Evolutionary conservation across 2,797 vertebrate species (phyloP), one percentile per base, ranked within the genome.

Genomic region (Xenentodon cancila): DNA sequence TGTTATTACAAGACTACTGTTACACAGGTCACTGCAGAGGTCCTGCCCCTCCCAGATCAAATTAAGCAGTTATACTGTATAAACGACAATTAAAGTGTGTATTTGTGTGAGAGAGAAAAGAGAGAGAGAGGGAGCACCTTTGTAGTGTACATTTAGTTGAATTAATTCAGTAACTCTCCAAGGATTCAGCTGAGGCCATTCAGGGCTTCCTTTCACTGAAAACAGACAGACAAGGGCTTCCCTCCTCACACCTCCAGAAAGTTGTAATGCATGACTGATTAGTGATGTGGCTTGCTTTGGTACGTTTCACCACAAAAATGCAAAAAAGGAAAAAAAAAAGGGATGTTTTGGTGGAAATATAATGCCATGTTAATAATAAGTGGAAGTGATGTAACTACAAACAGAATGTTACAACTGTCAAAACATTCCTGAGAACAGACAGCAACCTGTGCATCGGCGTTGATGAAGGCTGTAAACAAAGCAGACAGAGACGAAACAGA

Each of bases 391-490:
- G 37, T 6, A 45, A 50, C 7, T 40, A 18, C n/a, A 19, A 19
- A 43, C 13, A 19, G 15, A 52, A 9, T 30, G 15, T 47, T 17
- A 53, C 34, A 8, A 15, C 66, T 58, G 45, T 68, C 46, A 40
- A 22, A 4, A 44, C 7, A 45, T 20, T 25, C 5, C 16, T 37
- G 11, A 21, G 40, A 51, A 51, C 46, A 54, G 11, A 45, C 51
- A 32, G 49, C 43, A 44, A 13, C 54, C 45, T 57, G 51, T 20
- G 48, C 57, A 20, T 63, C 44, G 52, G 55, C 53, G 16, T 7
- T 54, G 49, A 80, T 69, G 22, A 66, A 59, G 12, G 55, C 34
- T 21, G 55, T 59, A 56, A 79, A 79, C 78, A 87, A 75, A 73
- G 62, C 48, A 59, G 61, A 40, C 19, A 70, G 56, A 73, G 61